These are phyloP conservation scores for Leucoma salicis DNA, from an alignment of 2,888 invertebrate species.

Conservation along the genomic window DNA sequence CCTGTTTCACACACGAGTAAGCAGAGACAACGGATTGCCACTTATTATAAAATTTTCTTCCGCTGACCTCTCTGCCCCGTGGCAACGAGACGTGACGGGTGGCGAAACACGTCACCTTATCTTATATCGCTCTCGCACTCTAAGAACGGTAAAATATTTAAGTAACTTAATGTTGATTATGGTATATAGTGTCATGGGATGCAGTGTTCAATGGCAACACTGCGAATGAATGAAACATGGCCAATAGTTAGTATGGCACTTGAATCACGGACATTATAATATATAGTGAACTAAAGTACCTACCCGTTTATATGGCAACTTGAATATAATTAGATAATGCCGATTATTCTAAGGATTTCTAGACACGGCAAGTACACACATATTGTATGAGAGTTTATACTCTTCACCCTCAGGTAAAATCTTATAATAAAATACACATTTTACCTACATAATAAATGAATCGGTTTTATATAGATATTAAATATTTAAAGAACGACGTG, in stretches of 20 bases:
- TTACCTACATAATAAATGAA: not conserved
- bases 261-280: slow-evolving; percentile 61
- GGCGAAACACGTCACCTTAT: no score
- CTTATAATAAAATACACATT: slow-evolving; percentile 1
- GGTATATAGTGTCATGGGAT: slow-evolving; percentile 57
- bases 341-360: slow-evolving; percentile 33
- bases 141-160: slow-evolving; percentile 21
- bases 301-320: slow-evolving; percentile 65
- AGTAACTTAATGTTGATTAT: slow-evolving; percentile 26
- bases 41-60: no score
- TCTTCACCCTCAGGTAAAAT: no score
- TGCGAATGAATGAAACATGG: slow-evolving; percentile 47
- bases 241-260: slow-evolving; percentile 68
- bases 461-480: no score
- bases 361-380: slow-evolving; percentile 28
- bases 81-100: no score
- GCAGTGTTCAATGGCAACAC: slow-evolving; percentile 41
- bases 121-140: slow-evolving; percentile 15
- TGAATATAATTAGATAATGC: slow-evolving; percentile 45
- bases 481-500: not conserved
- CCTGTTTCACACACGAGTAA: no score
- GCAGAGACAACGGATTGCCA: no score
- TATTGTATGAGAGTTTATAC: not conserved
- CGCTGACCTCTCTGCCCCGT: no score
- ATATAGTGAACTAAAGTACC: slow-evolving; percentile 44